Percentiles rank a stretch among this genome's conserved stretches.
phyloP scores from a whole-genome alignment of 92 coral and sea anemone genomes.

The Umimayanthus chanpuru region DNA sequence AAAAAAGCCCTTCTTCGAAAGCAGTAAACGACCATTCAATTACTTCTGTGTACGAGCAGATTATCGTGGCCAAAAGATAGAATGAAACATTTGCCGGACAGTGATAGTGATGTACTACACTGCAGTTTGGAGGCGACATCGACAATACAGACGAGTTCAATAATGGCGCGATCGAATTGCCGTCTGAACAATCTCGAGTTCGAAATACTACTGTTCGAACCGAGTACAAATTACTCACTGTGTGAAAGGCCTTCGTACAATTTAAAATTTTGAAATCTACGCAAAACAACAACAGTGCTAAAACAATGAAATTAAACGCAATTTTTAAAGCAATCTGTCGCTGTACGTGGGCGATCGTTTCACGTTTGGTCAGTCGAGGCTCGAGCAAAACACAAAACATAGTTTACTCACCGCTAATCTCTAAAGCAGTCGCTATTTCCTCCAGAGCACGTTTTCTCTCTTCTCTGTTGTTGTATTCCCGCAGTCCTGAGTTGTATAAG shows the following conservation, averaged over 20 bases:
- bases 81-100: no score
- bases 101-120: no score
- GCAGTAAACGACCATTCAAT: no score
- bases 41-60: no score
- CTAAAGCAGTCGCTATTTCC: slow-evolving; percentile 39
- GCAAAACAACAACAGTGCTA: no score
- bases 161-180: neutral
- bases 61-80: no score
- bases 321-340: neutral
- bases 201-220: neutral
- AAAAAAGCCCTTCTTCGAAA: no score
- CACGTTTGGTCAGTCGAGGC: neutral
- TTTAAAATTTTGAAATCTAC: no score
- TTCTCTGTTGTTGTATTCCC: slow-evolving; percentile 26
- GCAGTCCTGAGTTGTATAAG: slow-evolving; percentile 26
- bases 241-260: no score
- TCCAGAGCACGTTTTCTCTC: slow-evolving; percentile 35
- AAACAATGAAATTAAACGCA: neutral
- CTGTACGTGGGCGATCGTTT: neutral
- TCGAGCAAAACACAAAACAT: no score
- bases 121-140: no score
- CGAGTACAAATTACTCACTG: neutral
- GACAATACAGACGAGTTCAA: no score
- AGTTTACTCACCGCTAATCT: slow-evolving; percentile 20
- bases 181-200: neutral